Percentiles rank a stretch among this genome's conserved stretches.
Conservation (phyloP, 2,113 vertebrate genomes). For the Pleuronectes platessa region DNA sequence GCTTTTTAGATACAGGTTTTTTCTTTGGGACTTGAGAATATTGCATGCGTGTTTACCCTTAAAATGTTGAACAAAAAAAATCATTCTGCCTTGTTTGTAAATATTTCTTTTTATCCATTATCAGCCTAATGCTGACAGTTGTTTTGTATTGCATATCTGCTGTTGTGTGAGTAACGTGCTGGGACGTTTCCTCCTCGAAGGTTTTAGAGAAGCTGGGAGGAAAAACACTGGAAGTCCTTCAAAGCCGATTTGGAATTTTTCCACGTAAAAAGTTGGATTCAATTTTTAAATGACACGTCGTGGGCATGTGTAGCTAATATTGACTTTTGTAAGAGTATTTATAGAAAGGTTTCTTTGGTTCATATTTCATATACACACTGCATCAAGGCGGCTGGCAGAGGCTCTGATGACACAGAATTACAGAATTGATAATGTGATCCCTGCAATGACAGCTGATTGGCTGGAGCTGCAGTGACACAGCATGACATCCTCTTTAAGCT, state of each 20-base stretch:
- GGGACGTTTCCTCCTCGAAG: neutral
- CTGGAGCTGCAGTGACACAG: neutral
- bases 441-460: conserved; percentile 1
- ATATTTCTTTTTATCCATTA: conserved; percentile 62
- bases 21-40: conserved; percentile 55
- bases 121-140: conserved; percentile 59
- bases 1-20: conserved; percentile 47
- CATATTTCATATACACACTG: conserved; percentile 13
- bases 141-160: conserved; percentile 54
- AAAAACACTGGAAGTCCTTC: conserved; percentile 43
- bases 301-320: conserved; percentile 38
- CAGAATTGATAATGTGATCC: conserved; percentile 8
- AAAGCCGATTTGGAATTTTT: conserved; percentile 13
- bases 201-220: conserved; percentile 50
- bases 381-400: neutral
- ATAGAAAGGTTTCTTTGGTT: conserved; percentile 45
- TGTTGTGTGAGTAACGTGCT: conserved; percentile 37
- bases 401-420: neutral
- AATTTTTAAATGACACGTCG: conserved; percentile 8
- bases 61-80: conserved; percentile 68
- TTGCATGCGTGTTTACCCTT: conserved; percentile 59
- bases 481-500: neutral
- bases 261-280: neutral
- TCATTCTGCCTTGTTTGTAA: conserved; percentile 61
- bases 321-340: conserved; percentile 65